Evolutionary conservation across 2,113 vertebrate species (phyloP), one percentile per base, ranked within the genome.

Genomic region (Heloderma charlesbogerti): DNA sequence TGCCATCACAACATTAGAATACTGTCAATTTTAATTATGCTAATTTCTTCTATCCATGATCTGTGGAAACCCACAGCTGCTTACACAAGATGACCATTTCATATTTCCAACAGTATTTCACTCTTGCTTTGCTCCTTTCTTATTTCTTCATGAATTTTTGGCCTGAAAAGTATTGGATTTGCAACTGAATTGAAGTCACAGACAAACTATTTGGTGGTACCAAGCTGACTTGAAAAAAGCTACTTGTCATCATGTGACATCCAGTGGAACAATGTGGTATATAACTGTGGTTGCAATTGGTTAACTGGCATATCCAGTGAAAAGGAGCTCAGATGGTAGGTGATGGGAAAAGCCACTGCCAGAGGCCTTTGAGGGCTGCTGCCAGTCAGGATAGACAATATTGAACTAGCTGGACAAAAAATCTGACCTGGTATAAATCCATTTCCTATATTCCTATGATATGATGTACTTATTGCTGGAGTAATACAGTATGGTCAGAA

Each of bases 1-100:
- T 40, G 48, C 18, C 71, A 57, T 13, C 5, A 16, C 71, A 75
- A 22, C 34, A 75, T 72, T 74, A 57, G 20, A 87, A 75, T 87
- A 37, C 4, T 87, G 85, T 87, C 85, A 75, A 57, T n/a, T 75
- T 74, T 87, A 87, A 75, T 87, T 87, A 87, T 87, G 85, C 48
- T 40, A 57, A 75, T 75, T 57, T 34, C 34, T 87, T 87, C 48
- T 54, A 34, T 20, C 20, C 57, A 4, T 87, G 85, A 87, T n/a
- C n/a, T n/a, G n/a, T n/a, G n/a, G 85, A 75, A 87, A 87, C 48
- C 51, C 69, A 54, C 10, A 7, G 20, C 51, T 29, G 54, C 2
- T 87, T 48, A 75, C 48, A 34, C 48, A 57, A 37, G 4, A 54
- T 87, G 5, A 25, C 34, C 57, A 13, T 54, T 37, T 15, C 25